Evolutionary conservation across 2,113 vertebrate species (phyloP).

Genomic region (Engraulis encrasicolus): DNA sequence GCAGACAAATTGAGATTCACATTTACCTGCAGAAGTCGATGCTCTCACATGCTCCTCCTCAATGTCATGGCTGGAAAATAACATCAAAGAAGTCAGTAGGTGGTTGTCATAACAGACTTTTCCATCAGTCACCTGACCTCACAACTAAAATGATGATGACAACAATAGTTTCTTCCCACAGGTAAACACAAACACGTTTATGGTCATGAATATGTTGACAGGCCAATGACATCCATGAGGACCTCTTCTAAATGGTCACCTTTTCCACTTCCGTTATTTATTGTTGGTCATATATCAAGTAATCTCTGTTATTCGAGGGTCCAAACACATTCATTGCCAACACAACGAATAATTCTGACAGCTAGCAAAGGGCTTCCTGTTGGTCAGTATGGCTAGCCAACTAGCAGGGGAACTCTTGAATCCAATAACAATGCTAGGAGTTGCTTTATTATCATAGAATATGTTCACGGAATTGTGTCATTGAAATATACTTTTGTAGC

Average conservation of each 20-base stretch:
- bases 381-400: not conserved
- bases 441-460: not conserved
- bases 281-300: not conserved
- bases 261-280: not conserved
- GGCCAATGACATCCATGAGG: not conserved
- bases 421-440: not conserved
- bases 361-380: not conserved
- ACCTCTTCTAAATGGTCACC: not conserved
- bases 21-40: conserved; percentile 43
- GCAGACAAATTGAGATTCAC: conserved; percentile 50
- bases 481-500: not conserved
- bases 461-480: not conserved
- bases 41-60: conserved; percentile 57
- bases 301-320: not conserved
- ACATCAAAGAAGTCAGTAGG: conserved; percentile 30
- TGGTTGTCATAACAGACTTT: not conserved
- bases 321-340: not conserved
- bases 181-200: not conserved
- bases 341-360: not conserved
- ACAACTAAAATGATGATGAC: not conserved
- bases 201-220: not conserved
- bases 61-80: conserved; percentile 38
- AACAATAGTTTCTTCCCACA: not conserved
- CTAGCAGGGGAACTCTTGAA: not conserved
- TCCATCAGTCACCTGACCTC: not conserved